Conservation (phyloP, 1,140 invertebrate genomes). For the Drosophila murphyi region DNA sequence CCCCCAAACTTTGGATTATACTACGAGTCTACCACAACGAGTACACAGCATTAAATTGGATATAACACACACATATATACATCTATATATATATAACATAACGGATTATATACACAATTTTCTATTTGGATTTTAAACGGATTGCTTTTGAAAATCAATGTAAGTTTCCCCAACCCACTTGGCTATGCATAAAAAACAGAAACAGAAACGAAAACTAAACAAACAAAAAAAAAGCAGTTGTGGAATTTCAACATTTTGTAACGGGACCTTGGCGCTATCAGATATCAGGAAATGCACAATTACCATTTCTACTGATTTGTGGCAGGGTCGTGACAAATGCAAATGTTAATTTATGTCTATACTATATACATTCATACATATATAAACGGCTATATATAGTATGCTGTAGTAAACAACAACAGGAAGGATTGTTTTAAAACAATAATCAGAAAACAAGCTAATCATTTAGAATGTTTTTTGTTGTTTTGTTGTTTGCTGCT, state of each 20-base stretch:
- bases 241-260: constrained; percentile 7
- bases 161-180: constrained; percentile 50
- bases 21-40: constrained; percentile 26
- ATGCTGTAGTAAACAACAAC: constrained; percentile 34
- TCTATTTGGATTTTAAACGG: constrained; percentile 58
- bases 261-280: constrained; percentile 13
- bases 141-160: constrained; percentile 84
- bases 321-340: constrained; percentile 34
- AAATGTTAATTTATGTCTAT: constrained; percentile 33
- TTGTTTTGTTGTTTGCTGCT: constrained; percentile 1
- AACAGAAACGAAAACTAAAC: not conserved
- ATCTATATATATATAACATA: constrained; percentile 27
- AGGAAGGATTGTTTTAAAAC: constrained; percentile 29
- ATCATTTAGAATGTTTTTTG: constrained; percentile 23
- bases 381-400: constrained; percentile 20
- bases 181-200: not conserved
- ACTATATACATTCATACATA: constrained; percentile 18
- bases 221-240: not conserved
- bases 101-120: constrained; percentile 35
- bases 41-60: constrained; percentile 48
- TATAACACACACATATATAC: constrained; percentile 1
- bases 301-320: constrained; percentile 23
- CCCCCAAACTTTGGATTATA: constrained; percentile 52
- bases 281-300: constrained; percentile 39
- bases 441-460: not conserved